Evolutionary conservation across 2,797 vertebrate species (phyloP), one percentile per base, ranked within the genome.

Genomic region (Urophycis tenuis): DNA sequence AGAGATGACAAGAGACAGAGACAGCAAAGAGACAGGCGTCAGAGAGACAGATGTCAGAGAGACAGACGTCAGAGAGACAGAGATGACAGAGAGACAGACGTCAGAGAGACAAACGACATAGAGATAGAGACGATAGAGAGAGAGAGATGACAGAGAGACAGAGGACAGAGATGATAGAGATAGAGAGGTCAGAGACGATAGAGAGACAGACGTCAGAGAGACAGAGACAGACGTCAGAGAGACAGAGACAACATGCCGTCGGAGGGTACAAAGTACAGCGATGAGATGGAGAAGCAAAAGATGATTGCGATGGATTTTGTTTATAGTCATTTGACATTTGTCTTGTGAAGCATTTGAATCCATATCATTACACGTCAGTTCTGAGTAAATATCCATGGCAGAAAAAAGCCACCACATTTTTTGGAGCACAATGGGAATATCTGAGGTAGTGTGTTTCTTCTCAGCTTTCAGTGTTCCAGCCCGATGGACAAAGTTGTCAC

Each of bases 141-240:
- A 71, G 25, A 49, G 73, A 32, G 77, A 53, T 8, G 69, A n/a
- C n/a, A n/a, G 60, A 31, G 22, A 74, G 53, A 74, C 74, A 53
- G 74, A 74, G 49, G n/a, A n/a, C n/a, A n/a, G n/a, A n/a, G n/a
- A n/a, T n/a, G n/a, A n/a, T n/a, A n/a, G n/a, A n/a, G n/a, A n/a
- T n/a, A n/a, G n/a, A n/a, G n/a, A n/a, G n/a, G n/a, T n/a, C n/a
- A n/a, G n/a, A n/a, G n/a, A n/a, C n/a, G n/a, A n/a, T n/a, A n/a
- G n/a, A n/a, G n/a, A n/a, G n/a, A n/a, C n/a, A n/a, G n/a, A n/a
- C n/a, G n/a, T n/a, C n/a, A 70, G n/a, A 25, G 53, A 60, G 53
- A 19, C 9, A 60, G 53, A 60, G n/a, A 25, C 4, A 60, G 53
- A 25, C 1, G 17, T n/a, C n/a, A 70, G n/a, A 25, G 67, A 70